Base-by-base conservation (phyloP, 2,797 vertebrate species). In the Sebastes paucispinis region DNA sequence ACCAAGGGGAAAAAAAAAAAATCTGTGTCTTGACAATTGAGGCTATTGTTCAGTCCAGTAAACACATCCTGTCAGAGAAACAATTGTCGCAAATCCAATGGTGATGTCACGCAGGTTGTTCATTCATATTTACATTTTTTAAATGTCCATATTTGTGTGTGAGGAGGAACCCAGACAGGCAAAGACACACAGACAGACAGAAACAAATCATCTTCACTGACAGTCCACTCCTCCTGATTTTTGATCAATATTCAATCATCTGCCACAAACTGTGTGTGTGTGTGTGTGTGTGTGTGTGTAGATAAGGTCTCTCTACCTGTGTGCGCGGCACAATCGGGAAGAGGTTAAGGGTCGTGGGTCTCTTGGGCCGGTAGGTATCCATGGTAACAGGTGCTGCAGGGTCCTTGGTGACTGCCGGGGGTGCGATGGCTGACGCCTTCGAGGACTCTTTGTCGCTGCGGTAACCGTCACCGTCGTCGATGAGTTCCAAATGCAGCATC, bases 341-440 rank as follows among this genome's bases (percentile, higher is more conserved):
- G 86, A 99, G 97, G 96, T 98, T 98, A 90, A 99, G 97, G 32
- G 98, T 98, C 76, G 98, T 98, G 82, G 98, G 98, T 92, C 98
- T 93, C 94, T 98, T 98, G 84, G 97, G 97, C 43, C 97, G 92
- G 93, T 98, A 98, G 47, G 96, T 97, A 85, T 98, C 97, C 92
- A 97, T 97, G 89, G 96, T 96, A 59, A 92, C 94, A 64, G 95
- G 93, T 76, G 89, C 88, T 22, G 82, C 82, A 3, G 93, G 83
- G 80, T 94, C 95, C 88, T 93, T 93, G 81, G 81, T 91, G 32
- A 86, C 79, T 27, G 88, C 82, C 1, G 70, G 86, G 29, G 90
- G 91, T 63, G 94, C 91, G 1, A 95, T 93, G 66, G 94, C 92
- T 39, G 95, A 87, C 2, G 91, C 91, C 86, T 91, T 94, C 1